These are phyloP conservation scores for Poeciliopsis infans DNA, from an alignment of 2,797 vertebrate species.

Conservation along the genomic window DNA sequence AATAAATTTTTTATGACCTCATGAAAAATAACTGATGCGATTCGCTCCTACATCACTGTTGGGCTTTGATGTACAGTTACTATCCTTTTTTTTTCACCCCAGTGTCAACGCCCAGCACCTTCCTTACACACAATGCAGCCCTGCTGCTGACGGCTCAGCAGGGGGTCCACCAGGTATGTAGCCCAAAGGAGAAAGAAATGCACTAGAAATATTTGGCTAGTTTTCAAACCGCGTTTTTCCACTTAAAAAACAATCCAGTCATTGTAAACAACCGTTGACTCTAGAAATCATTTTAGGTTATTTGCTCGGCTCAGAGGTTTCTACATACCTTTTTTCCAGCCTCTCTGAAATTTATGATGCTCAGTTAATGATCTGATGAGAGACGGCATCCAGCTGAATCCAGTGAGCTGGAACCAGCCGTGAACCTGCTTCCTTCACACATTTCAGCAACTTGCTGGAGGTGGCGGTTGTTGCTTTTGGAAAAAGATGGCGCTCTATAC, in stretches of 20 bases:
- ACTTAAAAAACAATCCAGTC: not conserved
- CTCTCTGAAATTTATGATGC: conserved; percentile 14
- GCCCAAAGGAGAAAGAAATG: not conserved
- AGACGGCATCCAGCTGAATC: conserved; percentile 12
- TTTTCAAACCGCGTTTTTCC: not conserved
- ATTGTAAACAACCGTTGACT: conserved; percentile 1
- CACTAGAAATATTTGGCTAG: conserved; percentile 3
- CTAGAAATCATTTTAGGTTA: not conserved
- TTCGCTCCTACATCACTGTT: conserved; percentile 7
- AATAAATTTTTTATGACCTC: conserved; percentile 29
- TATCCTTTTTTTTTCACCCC: not conserved
- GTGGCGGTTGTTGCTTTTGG: conserved; percentile 32
- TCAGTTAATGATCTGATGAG: conserved; percentile 16
- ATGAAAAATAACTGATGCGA: conserved; percentile 28
- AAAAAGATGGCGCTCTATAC: conserved; percentile 29
- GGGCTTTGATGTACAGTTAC: conserved; percentile 22
- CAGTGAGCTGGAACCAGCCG: conserved; percentile 11
- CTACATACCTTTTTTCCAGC: not conserved
- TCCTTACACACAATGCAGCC: conserved; percentile 7
- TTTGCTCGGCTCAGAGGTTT: conserved; percentile 8
- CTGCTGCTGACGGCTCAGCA: not conserved
- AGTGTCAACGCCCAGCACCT: not conserved
- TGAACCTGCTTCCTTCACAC: conserved; percentile 14
- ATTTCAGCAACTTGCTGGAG: conserved; percentile 17
- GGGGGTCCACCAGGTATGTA: not conserved